phyloP scores from a whole-genome alignment of 2,888 invertebrate species.

The Parthenolecanium corni region DNA sequence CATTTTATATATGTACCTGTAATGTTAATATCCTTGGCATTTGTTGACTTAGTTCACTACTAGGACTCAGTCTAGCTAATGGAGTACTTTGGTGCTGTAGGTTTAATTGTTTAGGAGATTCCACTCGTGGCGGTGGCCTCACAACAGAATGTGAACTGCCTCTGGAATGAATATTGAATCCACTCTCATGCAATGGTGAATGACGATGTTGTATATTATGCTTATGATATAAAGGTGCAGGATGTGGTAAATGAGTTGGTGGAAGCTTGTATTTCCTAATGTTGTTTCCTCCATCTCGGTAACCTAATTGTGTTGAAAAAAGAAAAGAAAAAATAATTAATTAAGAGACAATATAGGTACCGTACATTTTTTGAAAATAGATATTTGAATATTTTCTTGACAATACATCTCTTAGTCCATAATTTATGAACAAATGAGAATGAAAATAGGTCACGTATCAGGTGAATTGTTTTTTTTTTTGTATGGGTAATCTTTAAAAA shows the following conservation, averaged over 20 bases:
- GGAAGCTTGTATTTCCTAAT: conserved; percentile 79
- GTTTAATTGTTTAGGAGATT: conserved; percentile 35
- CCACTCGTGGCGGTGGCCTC: conserved; percentile 37
- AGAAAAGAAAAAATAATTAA: not conserved
- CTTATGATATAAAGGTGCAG: conserved; percentile 49
- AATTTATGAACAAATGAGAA: not conserved
- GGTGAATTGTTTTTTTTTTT: too few species aligned
- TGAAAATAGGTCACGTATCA: too few species aligned
- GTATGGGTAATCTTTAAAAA: too few species aligned
- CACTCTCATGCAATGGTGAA: conserved; percentile 58
- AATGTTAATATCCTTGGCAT: conserved; percentile 85
- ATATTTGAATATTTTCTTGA: too few species aligned
- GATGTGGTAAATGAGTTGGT: conserved; percentile 55
- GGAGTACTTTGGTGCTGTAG: conserved; percentile 77
- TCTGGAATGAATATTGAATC: conserved; percentile 49
- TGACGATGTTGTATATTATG: conserved; percentile 55
- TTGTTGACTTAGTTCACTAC: conserved; percentile 80
- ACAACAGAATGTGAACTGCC: conserved; percentile 36
- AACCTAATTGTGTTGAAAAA: conserved; percentile 40
- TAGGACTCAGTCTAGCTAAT: conserved; percentile 76
- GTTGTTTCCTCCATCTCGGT: conserved; percentile 67
- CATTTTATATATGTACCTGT: conserved; percentile 34
- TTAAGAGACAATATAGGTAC: not conserved
- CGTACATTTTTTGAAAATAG: not conserved
- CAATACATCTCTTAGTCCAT: too few species aligned